A percentile compares a stretch with the other conserved stretches of the same genome.
Conservation (phyloP, 1,140 invertebrate species). For the Ectropis grisescens region DNA sequence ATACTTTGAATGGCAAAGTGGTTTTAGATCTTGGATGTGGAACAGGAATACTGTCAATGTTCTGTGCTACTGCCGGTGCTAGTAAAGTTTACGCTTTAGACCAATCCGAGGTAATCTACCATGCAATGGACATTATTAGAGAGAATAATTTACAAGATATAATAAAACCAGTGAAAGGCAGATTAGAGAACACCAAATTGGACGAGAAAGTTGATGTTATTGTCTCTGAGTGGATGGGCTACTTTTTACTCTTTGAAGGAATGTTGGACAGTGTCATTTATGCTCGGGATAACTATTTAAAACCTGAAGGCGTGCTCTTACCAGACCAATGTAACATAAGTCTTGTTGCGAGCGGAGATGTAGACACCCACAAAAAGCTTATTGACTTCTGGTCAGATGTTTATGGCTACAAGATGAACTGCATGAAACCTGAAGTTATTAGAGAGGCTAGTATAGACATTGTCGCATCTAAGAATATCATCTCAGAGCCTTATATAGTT, state of each 20-base stretch:
- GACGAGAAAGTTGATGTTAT: conserved; percentile 95
- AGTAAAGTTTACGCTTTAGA: conserved; percentile 93
- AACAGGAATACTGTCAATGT: conserved; percentile 95
- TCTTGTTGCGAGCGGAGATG: conserved; percentile 90
- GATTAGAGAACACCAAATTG: conserved; percentile 91
- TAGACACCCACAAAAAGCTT: conserved; percentile 79
- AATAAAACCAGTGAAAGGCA: conserved; percentile 80
- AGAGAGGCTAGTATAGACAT: conserved; percentile 91
- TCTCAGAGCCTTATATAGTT: conserved; percentile 79
- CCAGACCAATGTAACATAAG: conserved; percentile 93
- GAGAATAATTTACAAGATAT: conserved; percentile 77
- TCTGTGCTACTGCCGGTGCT: conserved; percentile 94
- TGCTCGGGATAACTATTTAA: conserved; percentile 92
- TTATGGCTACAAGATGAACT: conserved; percentile 97
- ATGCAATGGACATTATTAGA: conserved; percentile 85
- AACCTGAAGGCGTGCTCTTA: conserved; percentile 79
- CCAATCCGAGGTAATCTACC: conserved; percentile 87
- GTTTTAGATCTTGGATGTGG: conserved; percentile 96
- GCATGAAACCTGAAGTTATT: conserved; percentile 90
- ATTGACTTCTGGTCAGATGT: conserved; percentile 96
- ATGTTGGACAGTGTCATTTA: conserved; percentile 95
- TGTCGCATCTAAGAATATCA: conserved; percentile 81
- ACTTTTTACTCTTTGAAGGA: conserved; percentile 97
- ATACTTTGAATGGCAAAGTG: conserved; percentile 79
- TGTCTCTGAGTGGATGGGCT: conserved; percentile 99